Conservation (phyloP, 1,140 invertebrate genomes). For the Apocrypta bakeri region DNA sequence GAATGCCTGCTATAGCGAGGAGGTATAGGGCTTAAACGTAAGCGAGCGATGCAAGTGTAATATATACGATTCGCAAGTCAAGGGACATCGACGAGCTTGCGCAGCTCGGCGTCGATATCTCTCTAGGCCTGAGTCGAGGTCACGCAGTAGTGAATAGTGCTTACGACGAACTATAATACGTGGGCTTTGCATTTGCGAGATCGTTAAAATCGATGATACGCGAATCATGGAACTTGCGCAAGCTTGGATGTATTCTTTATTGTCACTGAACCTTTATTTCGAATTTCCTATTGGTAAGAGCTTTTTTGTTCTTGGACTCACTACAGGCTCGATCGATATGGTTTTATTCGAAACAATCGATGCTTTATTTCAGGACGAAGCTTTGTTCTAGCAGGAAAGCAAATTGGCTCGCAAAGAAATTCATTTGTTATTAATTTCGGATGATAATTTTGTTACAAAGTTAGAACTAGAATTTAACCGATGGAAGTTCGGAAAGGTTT, state of each 20-base stretch:
- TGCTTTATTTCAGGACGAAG: too few species aligned
- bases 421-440: too few species aligned
- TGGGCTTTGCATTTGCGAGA: neutral
- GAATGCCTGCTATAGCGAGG: too few species aligned
- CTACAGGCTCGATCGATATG: constrained; percentile 1
- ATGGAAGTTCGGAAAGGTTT: too few species aligned
- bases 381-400: too few species aligned
- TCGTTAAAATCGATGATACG: constrained; percentile 10
- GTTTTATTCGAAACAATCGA: neutral
- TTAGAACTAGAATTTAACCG: too few species aligned
- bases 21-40: neutral
- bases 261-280: too few species aligned
- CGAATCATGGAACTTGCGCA: neutral
- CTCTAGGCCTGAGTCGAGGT: constrained; percentile 41
- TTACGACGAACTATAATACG: too few species aligned
- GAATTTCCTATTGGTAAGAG: neutral
- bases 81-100: constrained; percentile 51
- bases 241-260: neutral
- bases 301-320: neutral
- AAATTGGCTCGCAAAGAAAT: too few species aligned
- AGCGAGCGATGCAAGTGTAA: constrained; percentile 3
- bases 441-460: too few species aligned
- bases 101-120: constrained; percentile 50
- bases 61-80: constrained; percentile 13
- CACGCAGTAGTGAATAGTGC: neutral